Evolutionary conservation across 2,113 vertebrate genomes (phyloP).

Genomic region (Eleginops maclovinus): DNA sequence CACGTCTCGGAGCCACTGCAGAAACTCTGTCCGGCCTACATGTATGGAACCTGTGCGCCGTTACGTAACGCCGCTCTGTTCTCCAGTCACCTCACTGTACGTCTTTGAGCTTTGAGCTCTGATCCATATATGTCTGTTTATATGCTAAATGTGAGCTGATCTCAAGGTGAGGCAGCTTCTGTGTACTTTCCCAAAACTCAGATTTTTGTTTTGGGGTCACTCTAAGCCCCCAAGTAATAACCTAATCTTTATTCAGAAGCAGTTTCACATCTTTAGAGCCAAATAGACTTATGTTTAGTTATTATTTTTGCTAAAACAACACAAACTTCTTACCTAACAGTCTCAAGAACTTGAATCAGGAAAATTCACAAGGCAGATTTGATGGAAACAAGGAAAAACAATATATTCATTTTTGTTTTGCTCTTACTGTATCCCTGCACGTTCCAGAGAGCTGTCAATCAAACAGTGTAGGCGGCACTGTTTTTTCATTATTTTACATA

Average conservation of each 20-base stretch:
- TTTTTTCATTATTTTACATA: conserved; percentile 39
- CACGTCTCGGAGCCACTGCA: conserved; percentile 20
- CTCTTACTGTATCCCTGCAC: conserved; percentile 28
- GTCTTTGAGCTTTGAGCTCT: conserved; percentile 23
- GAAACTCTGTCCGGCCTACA: conserved; percentile 36
- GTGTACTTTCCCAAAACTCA: not conserved
- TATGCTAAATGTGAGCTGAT: not conserved
- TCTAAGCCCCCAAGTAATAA: not conserved
- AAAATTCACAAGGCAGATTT: not conserved
- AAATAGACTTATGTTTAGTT: not conserved
- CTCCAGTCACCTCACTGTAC: conserved; percentile 7
- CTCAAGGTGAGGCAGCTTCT: not conserved
- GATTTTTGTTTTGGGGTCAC: conserved; percentile 1
- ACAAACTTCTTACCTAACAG: not conserved
- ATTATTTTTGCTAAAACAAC: not conserved
- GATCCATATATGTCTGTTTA: conserved; percentile 21
- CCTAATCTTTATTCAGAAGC: not conserved
- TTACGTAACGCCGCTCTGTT: conserved; percentile 47
- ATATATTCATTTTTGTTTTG: conserved; percentile 14
- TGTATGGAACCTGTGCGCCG: conserved; percentile 22
- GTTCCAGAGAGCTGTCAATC: conserved; percentile 50
- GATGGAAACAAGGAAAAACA: not conserved
- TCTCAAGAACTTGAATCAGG: not conserved
- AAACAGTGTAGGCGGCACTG: conserved; percentile 42
- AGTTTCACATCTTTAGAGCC: not conserved